Base-by-base conservation (phyloP, 2,113 vertebrate species). In the Scomber scombrus region DNA sequence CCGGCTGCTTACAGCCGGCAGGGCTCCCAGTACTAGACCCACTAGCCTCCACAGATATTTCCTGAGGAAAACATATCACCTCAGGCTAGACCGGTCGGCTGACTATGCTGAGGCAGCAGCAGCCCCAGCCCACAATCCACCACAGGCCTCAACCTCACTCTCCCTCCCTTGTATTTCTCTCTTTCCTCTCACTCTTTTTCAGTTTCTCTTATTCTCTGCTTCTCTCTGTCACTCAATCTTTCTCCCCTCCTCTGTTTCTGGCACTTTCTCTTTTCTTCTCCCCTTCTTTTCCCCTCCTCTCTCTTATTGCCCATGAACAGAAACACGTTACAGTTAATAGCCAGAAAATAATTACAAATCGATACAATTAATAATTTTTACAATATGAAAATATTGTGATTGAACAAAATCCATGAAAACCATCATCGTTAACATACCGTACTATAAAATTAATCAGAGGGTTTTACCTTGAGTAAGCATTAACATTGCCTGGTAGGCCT, bases 41-140 rank as follows among this genome's bases (percentile, higher is more conserved):
- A 85, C 90, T 79, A 88, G 80, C 91, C 89, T 92, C 89, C 84
- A 77, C 91, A 94, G 92, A 95, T 94, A 94, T 95, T 95, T 95
- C 94, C 94, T 94, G 93, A 94, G 91, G 90, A 94, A 95, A 95
- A 94, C 92, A 91, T 77, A 91, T 88, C 89, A 88, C 88, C 93
- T 90, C 88, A 86, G 90, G 90, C 93, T 83, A 90, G 79, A 80
- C 88, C 83, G 52, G 82, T 72, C 82, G 64, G 87, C 87, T 82
- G 71, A 80, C 87, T 91, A 13, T 93, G 92, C 93, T 93, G 89
- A 92, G 91, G 76, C 91, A 94, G 91, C 93, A 93, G 85, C 89
- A 90, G 87, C 78, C 65, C 87, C 83, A 89, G 81, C 91, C 88
- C 91, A 83, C 90, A 91, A 91, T 93, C 91, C 90, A 92, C 93